Evolutionary conservation across 2,888 invertebrate genomes (phyloP), one percentile per base, ranked within the genome.

Genomic region (Dryobotodes eremita): DNA sequence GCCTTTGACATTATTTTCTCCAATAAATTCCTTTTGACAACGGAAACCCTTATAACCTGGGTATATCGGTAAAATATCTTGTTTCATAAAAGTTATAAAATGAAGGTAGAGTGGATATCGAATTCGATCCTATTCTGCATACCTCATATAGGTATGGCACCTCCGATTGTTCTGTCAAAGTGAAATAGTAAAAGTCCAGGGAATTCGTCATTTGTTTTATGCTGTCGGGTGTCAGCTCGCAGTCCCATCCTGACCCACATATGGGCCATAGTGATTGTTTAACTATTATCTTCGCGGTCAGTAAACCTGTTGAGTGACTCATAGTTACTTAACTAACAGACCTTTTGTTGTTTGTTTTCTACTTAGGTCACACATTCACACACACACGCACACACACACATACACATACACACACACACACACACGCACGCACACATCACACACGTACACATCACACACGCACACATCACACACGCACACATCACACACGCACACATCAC

Each of bases 41-140:
- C 31, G 20, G n/a, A 50, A 53, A 71, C 26, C 48, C 66, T 61
- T 85, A 71, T 62, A 81, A 71, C 10, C 13, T 36, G 23, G n/a
- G 2, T 13, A 23, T 46, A 6, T 53, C 42, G 55, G 23, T 59
- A 50, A 80, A 80, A 75, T 85, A 75, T 69, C 64, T 42, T 59
- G 42, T 82, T 82, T 70, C 76, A 81, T 46, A 70, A 82, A 64
- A 69, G 84, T 84, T 69, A 75, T 68, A 77, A 71, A 77, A 83
- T 69, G 68, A 26, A 55, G 48, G 10, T 66, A 53, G 26, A 6
- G 7, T 50, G 57, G 23, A n/a, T 53, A 53, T 23, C 20, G 64
- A 69, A 61, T 80, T 66, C n/a, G 62, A 72, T 31, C 65, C n/a
- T 59, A 50, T 46, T 83, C 20, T 48, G 20, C 31, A 31, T 76